These are phyloP conservation scores for Dolichotis patagonum DNA, from an alignment of 2,113 vertebrate species.

Conservation along the genomic window DNA sequence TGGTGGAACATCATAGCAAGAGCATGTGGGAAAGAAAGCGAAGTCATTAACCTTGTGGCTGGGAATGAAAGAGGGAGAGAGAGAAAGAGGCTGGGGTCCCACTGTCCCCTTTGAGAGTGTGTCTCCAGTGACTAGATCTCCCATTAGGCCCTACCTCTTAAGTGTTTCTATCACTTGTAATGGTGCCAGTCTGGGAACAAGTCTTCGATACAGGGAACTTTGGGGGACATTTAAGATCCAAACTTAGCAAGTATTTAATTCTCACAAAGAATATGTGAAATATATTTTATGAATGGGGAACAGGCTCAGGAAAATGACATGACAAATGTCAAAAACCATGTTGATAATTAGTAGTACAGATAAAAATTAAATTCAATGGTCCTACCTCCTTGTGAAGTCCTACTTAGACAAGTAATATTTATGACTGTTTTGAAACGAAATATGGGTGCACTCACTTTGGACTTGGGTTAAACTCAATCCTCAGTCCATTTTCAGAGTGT, in stretches of 20 bases:
- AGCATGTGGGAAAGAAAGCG: not conserved
- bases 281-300: constrained; percentile 20
- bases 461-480: not conserved
- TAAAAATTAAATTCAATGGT: not conserved
- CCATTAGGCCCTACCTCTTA: not conserved
- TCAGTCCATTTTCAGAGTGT: not conserved
- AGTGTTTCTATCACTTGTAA: not conserved
- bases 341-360: not conserved
- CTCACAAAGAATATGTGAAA: not conserved
- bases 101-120: not conserved
- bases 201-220: not conserved
- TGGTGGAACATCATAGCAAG: not conserved
- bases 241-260: constrained; percentile 21
- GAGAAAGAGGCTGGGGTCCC: too few species aligned
- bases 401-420: not conserved
- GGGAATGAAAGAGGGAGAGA: not conserved
- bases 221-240: not conserved
- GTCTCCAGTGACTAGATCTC: not conserved
- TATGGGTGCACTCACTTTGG: not conserved
- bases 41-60: not conserved
- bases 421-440: not conserved
- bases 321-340: not conserved
- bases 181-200: not conserved
- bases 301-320: not conserved
- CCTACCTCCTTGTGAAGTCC: not conserved